These are phyloP conservation scores for Drosophila santomea DNA, from an alignment of 1,140 invertebrate species.

Conservation along the genomic window DNA sequence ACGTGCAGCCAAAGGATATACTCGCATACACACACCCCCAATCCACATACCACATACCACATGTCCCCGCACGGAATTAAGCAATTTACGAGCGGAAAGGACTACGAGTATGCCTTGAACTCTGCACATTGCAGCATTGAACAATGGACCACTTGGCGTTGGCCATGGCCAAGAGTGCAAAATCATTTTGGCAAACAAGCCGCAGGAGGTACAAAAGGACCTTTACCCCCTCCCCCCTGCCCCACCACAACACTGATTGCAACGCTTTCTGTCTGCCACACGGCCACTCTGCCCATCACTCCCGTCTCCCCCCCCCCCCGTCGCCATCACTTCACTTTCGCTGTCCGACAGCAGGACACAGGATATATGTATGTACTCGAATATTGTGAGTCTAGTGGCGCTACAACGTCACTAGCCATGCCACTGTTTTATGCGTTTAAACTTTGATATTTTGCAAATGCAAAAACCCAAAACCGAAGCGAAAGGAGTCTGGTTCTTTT, in stretches of 20 bases:
- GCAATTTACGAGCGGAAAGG: conserved; percentile 48
- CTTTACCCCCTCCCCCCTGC: background rate
- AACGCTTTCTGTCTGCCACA: conserved; percentile 4
- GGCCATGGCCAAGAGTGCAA: conserved; percentile 46
- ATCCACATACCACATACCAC: conserved; percentile 8
- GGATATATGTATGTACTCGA: too few relatives aligned
- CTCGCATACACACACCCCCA: background rate
- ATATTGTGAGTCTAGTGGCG: background rate
- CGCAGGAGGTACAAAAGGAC: conserved; percentile 39
- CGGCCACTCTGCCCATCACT: too few relatives aligned
- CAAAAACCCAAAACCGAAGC: conserved; percentile 44
- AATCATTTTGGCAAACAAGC: conserved; percentile 68
- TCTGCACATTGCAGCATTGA: background rate
- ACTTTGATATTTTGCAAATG: conserved; percentile 73
- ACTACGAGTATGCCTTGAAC: conserved; percentile 31
- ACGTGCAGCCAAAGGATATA: conserved; percentile 3
- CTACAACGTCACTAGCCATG: conserved; percentile 9
- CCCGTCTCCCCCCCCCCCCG: too few relatives aligned
- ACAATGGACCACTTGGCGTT: conserved; percentile 30
- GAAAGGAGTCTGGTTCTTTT: conserved; percentile 29
- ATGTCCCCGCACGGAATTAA: conserved; percentile 43
- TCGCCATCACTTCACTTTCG: background rate
- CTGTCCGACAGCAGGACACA: conserved; percentile 24
- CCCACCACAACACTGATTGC: conserved; percentile 44
- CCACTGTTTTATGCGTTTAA: conserved; percentile 62